Conservation (phyloP, 1,140 invertebrate species). For the Pogonognathellus flavescens region DNA sequence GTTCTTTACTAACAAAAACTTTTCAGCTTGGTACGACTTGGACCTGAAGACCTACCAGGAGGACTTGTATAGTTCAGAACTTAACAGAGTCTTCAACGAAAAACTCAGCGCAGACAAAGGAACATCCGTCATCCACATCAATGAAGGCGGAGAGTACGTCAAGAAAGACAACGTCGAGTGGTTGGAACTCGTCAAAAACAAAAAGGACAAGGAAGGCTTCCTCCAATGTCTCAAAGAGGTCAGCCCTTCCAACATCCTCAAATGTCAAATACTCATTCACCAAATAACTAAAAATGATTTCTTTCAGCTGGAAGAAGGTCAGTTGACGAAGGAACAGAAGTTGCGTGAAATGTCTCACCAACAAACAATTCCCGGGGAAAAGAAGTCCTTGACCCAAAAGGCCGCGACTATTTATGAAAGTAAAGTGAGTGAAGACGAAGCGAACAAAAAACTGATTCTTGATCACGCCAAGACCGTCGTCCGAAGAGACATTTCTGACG, state of each 20-base stretch:
- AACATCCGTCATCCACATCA: constrained; percentile 65
- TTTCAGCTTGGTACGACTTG: constrained; percentile 90
- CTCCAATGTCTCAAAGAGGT: constrained; percentile 80
- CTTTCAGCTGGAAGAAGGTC: constrained; percentile 81
- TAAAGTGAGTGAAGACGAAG: constrained; percentile 76
- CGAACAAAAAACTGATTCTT: constrained; percentile 58
- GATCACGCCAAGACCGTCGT: constrained; percentile 58
- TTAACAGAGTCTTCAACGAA: constrained; percentile 89
- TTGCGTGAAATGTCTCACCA: constrained; percentile 83
- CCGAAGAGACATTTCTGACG: constrained; percentile 60
- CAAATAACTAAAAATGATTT: constrained; percentile 3
- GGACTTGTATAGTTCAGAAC: constrained; percentile 85
- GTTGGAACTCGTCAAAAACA: constrained; percentile 84
- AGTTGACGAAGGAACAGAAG: constrained; percentile 84
- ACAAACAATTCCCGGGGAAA: constrained; percentile 86
- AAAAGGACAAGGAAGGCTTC: constrained; percentile 85
- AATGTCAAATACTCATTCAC: background rate
- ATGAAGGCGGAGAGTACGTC: constrained; percentile 67
- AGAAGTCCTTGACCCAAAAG: constrained; percentile 83
- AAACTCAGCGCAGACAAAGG: constrained; percentile 75
- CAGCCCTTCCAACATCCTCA: background rate
- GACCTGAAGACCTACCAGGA: constrained; percentile 87
- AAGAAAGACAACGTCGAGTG: constrained; percentile 71
- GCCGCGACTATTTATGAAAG: constrained; percentile 89
- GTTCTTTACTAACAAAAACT: constrained; percentile 31